A percentile compares a stretch with the other conserved stretches of the same genome.
phyloP scores from a whole-genome alignment of 2,113 vertebrate species.

The Myotis lucifugus region DNA sequence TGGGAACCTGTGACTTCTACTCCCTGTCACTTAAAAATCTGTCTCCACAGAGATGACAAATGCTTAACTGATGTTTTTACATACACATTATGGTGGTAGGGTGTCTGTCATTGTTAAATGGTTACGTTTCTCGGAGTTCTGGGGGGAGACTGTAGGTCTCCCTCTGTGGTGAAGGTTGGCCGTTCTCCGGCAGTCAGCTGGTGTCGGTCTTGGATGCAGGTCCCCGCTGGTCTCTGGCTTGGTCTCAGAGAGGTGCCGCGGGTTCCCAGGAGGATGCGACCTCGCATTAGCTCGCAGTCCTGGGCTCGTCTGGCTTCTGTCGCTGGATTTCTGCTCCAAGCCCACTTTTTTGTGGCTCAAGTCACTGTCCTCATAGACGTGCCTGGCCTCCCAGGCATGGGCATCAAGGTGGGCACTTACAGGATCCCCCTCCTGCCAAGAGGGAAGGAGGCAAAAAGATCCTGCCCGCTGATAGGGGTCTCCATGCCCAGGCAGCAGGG shows the following conservation, averaged over 20 bases:
- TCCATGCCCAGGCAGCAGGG: background rate
- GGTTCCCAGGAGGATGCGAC: background rate
- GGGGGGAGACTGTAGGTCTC: background rate
- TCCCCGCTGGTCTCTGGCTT: background rate
- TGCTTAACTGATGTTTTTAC: background rate
- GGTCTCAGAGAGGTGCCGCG: background rate
- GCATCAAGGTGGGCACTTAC: background rate
- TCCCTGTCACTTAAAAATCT: background rate
- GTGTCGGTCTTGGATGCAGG: background rate
- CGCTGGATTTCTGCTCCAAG: background rate
- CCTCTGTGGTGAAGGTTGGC: background rate
- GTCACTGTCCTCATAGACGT: background rate
- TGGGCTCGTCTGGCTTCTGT: background rate
- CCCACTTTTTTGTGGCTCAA: background rate
- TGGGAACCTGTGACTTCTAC: background rate
- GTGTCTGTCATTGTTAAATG: background rate
- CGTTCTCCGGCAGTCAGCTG: background rate
- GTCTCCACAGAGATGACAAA: background rate
- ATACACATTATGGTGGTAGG: background rate
- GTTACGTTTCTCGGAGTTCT: background rate
- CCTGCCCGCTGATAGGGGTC: background rate
- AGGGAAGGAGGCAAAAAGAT: background rate
- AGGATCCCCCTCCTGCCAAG: background rate
- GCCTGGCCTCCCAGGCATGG: background rate
- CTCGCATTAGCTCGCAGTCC: accelerated